phyloP scores from a whole-genome alignment of 2,888 invertebrate species.

The Blomia tropicalis region DNA sequence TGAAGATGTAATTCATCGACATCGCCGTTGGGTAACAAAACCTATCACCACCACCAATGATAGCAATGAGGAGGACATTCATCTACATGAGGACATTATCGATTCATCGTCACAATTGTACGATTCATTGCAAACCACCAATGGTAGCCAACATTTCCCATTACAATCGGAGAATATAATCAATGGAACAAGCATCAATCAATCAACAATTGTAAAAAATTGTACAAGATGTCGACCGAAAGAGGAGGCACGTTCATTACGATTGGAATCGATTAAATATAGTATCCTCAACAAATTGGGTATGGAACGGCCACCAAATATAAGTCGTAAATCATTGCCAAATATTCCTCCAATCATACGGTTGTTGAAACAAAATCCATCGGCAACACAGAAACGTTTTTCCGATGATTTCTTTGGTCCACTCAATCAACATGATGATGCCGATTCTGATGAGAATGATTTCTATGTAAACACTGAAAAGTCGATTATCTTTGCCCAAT shows the following conservation, averaged over 20 bases:
- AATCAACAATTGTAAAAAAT: slow-evolving; percentile 2
- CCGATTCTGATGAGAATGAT: slow-evolving; percentile 47
- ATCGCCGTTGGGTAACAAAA: neutral
- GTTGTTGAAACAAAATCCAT: slow-evolving; percentile 35
- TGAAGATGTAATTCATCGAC: neutral
- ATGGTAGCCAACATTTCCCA: neutral
- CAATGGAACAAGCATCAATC: neutral
- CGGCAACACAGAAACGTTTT: neutral
- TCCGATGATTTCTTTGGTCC: neutral
- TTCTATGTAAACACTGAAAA: slow-evolving; percentile 51
- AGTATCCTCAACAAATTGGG: slow-evolving; percentile 47
- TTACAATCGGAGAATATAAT: neutral
- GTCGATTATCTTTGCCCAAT: slow-evolving; percentile 50
- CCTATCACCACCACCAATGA: neutral
- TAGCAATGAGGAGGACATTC: neutral
- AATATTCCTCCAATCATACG: slow-evolving; percentile 41
- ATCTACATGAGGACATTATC: neutral
- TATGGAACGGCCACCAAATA: slow-evolving; percentile 46
- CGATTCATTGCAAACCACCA: neutral
- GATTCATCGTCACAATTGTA: neutral
- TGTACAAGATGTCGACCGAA: slow-evolving; percentile 33
- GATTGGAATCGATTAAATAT: slow-evolving; percentile 45
- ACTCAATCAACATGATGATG: slow-evolving; percentile 33
- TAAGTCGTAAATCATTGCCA: slow-evolving; percentile 44
- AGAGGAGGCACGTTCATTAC: slow-evolving; percentile 44